These are phyloP conservation scores for Tineola bisselliella DNA, from an alignment of 2,888 invertebrate genomes.

Conservation along the genomic window DNA sequence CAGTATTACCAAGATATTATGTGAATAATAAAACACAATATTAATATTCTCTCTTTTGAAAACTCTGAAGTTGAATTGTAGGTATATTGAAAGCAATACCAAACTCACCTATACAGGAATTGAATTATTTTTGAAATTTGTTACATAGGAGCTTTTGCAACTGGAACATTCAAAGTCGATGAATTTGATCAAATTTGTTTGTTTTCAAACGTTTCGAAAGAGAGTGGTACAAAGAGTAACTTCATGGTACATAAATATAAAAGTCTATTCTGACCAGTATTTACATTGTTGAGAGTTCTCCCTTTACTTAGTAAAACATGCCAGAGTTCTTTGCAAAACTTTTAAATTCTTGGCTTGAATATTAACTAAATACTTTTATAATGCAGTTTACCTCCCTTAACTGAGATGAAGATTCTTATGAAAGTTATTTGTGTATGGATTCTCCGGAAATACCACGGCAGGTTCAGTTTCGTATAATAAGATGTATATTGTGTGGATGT, in stretches of 20 bases:
- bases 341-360: background rate
- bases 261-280: background rate
- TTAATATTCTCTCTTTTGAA: background rate
- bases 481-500: background rate
- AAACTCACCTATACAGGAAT: background rate
- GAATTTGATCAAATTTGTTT: background rate
- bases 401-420: background rate
- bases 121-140: background rate
- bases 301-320: background rate
- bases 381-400: background rate
- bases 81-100: background rate
- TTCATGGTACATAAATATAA: background rate
- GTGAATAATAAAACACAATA: background rate
- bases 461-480: background rate
- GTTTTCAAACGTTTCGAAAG: background rate
- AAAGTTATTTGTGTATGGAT: background rate
- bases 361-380: background rate
- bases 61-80: background rate
- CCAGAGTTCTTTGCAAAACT: background rate
- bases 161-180: background rate
- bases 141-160: background rate
- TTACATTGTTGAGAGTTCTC: background rate
- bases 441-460: background rate
- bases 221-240: background rate
- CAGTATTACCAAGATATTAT: no score